Percentiles rank a stretch among this genome's conserved stretches.
Conservation (phyloP, 2,888 invertebrate species). For the Drosophila nr. medialis region DNA sequence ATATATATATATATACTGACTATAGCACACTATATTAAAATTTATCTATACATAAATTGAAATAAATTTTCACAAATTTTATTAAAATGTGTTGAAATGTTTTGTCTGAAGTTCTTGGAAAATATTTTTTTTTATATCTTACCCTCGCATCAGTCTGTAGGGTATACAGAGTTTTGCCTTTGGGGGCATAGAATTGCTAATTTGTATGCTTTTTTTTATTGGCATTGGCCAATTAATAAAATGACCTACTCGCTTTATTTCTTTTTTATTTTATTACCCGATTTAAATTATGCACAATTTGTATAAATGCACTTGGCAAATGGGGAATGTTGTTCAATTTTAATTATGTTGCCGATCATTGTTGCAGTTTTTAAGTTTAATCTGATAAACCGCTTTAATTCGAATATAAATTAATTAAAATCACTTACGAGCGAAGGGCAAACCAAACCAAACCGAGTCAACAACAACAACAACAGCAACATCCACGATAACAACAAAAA, state of each 20-base stretch:
- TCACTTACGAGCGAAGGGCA: conserved; percentile 64
- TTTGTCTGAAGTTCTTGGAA: too few relatives aligned
- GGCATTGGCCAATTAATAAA: conserved; percentile 53
- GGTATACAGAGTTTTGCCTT: background rate
- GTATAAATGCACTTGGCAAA: conserved; percentile 41
- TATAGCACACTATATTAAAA: background rate
- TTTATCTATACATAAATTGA: background rate
- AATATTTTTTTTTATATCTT: background rate
- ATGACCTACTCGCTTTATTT: conserved; percentile 38
- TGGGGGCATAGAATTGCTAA: too few relatives aligned
- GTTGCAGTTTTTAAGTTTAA: conserved; percentile 72
- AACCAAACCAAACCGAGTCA: conserved; percentile 42
- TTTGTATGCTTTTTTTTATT: conserved; percentile 4
- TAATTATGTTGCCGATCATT: conserved; percentile 64
- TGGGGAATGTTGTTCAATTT: conserved; percentile 58
- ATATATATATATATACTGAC: too few relatives aligned
- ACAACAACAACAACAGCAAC: conserved; percentile 34
- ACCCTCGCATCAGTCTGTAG: background rate
- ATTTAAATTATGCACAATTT: conserved; percentile 56
- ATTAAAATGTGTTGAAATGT: too few relatives aligned
- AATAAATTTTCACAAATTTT: background rate
- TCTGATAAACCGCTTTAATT: conserved; percentile 75
- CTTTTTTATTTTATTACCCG: conserved; percentile 30
- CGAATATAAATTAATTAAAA: conserved; percentile 80
- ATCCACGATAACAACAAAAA: conserved; percentile 29